Percentiles rank a stretch among this genome's conserved stretches.
Evolutionary conservation across 2,888 invertebrate species (phyloP).

Genomic region (Steinernema hermaphroditum): DNA sequence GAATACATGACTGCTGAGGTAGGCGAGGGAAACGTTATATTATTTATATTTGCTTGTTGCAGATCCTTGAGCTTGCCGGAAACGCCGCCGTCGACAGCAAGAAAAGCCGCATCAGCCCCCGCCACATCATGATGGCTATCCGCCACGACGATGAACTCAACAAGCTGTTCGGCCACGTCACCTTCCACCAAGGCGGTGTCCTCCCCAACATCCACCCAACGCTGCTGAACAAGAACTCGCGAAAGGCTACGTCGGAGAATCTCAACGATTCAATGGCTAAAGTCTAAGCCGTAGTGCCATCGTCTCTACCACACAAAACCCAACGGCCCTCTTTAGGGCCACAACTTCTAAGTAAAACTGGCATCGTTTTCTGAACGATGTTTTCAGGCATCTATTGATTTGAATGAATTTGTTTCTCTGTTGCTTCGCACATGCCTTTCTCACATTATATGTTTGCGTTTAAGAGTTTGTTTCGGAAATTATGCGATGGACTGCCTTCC

Average conservation of each 20-base stretch:
- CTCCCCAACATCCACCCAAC: background rate
- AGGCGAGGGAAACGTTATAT: background rate
- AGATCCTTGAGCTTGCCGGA: slow-evolving; percentile 5
- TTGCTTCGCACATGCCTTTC: no score
- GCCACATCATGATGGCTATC: slow-evolving; percentile 4
- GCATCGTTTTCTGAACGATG: no score
- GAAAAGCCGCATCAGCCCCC: slow-evolving; percentile 2
- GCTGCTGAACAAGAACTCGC: background rate
- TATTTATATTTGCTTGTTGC: background rate
- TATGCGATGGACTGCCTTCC: background rate
- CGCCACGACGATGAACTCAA: slow-evolving; percentile 9
- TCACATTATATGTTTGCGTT: no score
- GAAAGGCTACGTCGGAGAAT: background rate
- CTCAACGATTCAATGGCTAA: no score
- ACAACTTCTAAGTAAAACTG: background rate
- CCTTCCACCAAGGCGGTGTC: background rate
- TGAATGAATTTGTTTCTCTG: no score
- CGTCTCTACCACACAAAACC: no score
- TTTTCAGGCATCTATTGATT: no score
- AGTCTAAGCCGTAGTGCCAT: no score
- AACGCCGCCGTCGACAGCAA: slow-evolving; percentile 2
- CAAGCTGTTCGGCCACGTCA: background rate
- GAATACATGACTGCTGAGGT: slow-evolving; percentile 21
- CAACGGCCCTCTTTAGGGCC: slow-evolving; percentile 6
- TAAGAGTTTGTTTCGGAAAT: no score